Evolutionary conservation across 2,113 vertebrate species (phyloP), one percentile per base, ranked within the genome.

Genomic region (Xiphophorus maculatus): DNA sequence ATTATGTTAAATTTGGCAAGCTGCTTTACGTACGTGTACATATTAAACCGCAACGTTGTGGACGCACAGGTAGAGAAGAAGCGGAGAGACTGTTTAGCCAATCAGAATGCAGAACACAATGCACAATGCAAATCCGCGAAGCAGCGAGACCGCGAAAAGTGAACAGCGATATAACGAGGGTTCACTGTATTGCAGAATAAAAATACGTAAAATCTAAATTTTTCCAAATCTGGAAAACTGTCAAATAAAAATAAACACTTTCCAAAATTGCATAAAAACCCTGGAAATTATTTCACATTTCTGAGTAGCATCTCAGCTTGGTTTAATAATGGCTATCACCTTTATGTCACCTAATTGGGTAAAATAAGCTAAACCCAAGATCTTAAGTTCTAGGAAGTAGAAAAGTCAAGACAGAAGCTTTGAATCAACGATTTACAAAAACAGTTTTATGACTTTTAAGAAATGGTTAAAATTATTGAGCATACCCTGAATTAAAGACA

Each of bases 361-460:
- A 67, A 85, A 83, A 82, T 60, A 74, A 69, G 85, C 80, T 66
- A 63, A 85, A 82, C 82, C 58, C 5, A 83, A 81, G 77, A 64
- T 44, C 73, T 60, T 73, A 28, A 80, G 69, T 83, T 81, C 83
- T 81, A 79, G 81, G 71, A 76, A 2, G 40, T 73, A 90, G 85
- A 91, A 91, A 89, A 81, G 84, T 17, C 17, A 19, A 19, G n/a
- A 58, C 17, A 9, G 22, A 22, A 58, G 51, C 51, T 58, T 58
- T 58, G 22, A 22, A 58, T 58, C 51, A 25, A 25, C 25, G 9
- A 22, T 58, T 58, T 58, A 11, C 9, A n/a, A 10, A 22, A 25
- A 58, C 22, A 54, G 19, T 22, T 8, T 54, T 54, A 54, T 25
- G 2, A 54, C 51, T 22, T n/a, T 2, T 1, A 19, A 19, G 6